These are phyloP conservation scores for Neotragus moschatus DNA, from an alignment of 2,113 vertebrate genomes.

Conservation along the genomic window DNA sequence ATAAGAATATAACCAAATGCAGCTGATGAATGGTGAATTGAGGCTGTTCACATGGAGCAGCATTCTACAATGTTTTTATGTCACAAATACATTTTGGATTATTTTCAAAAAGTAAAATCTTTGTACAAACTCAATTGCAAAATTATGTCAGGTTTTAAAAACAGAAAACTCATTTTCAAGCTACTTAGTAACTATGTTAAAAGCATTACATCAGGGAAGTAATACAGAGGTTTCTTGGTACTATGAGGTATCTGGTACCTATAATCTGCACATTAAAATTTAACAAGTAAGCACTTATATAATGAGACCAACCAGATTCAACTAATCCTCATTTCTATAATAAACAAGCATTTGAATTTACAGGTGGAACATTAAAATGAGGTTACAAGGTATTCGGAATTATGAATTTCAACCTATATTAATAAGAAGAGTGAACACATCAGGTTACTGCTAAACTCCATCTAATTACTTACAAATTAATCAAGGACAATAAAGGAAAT, in stretches of 20 bases:
- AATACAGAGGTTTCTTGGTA: background rate
- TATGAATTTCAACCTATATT: constrained; percentile 39
- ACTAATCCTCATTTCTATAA: background rate
- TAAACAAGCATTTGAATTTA: background rate
- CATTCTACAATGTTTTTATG: background rate
- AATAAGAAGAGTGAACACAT: constrained; percentile 20
- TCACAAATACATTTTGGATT: background rate
- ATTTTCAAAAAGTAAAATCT: background rate
- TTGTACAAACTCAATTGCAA: background rate
- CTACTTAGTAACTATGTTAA: background rate
- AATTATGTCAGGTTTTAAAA: constrained; percentile 16
- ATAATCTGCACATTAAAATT: background rate
- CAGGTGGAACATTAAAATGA: constrained; percentile 9
- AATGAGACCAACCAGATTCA: background rate
- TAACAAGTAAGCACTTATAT: background rate
- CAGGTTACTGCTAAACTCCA: constrained; percentile 29
- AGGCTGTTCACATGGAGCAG: background rate
- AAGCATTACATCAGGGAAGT: background rate
- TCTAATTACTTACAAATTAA: constrained; percentile 61
- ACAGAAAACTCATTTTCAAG: constrained; percentile 10
- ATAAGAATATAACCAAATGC: background rate
- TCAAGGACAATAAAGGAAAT: constrained; percentile 55
- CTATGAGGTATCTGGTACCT: background rate
- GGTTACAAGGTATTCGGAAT: constrained; percentile 24
- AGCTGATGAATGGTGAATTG: background rate